These are phyloP conservation scores for Oncopeltus fasciatus DNA, from an alignment of 1,140 invertebrate species.

Conservation along the genomic window DNA sequence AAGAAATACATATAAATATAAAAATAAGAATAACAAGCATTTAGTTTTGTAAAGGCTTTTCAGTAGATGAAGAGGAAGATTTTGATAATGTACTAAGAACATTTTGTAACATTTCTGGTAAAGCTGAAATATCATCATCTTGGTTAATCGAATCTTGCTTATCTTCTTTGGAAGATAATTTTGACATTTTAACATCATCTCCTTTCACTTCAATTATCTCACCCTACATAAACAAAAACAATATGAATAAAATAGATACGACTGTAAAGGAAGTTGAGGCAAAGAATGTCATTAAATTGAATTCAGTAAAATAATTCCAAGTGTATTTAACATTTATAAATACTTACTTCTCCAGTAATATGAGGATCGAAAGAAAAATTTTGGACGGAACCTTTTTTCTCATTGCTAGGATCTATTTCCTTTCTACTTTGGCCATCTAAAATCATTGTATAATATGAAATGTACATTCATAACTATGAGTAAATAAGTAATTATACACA, in stretches of 20 bases:
- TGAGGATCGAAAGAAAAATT: neutral
- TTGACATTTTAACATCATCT: neutral
- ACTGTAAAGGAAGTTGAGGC: too few relatives aligned
- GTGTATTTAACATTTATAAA: neutral
- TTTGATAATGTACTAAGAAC: neutral
- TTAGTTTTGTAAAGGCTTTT: too few relatives aligned
- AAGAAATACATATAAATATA: too few relatives aligned
- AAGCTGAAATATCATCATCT: neutral
- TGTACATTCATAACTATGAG: too few relatives aligned
- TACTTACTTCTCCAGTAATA: neutral
- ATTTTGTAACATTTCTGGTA: neutral
- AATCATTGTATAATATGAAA: too few relatives aligned
- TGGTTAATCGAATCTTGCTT: neutral
- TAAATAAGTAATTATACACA: too few relatives aligned
- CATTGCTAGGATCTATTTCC: neutral
- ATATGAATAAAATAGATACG: neutral
- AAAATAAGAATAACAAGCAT: too few relatives aligned
- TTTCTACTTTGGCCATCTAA: neutral
- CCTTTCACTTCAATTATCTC: constrained; percentile 1
- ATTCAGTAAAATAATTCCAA: neutral
- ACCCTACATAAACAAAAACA: neutral
- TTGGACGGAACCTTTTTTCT: neutral
- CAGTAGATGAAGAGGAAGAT: neutral
- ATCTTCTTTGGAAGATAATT: neutral
- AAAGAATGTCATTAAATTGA: neutral